phyloP scores from a whole-genome alignment of 2,797 vertebrate species.

The Chromobotia macracanthus region DNA sequence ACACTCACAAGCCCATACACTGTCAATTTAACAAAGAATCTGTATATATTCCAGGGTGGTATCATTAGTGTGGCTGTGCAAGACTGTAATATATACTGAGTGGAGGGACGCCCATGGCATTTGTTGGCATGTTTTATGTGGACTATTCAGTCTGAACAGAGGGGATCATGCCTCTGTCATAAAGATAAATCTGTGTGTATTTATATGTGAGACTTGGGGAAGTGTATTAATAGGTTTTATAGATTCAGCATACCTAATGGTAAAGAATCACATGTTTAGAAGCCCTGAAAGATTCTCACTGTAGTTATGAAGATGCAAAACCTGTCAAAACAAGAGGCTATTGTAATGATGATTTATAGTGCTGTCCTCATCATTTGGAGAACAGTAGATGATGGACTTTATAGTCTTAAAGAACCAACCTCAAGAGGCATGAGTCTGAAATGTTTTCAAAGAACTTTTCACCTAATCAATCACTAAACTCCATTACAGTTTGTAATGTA shows the following conservation, averaged over 20 bases:
- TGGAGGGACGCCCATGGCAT: slow-evolving; percentile 29
- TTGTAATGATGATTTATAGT: slow-evolving; percentile 44
- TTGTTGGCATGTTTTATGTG: slow-evolving; percentile 8
- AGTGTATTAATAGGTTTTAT: not conserved
- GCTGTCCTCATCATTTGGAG: slow-evolving; percentile 33
- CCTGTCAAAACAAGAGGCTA: slow-evolving; percentile 34
- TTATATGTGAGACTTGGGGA: not conserved
- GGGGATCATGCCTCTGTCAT: slow-evolving; percentile 7
- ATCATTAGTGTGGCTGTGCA: slow-evolving; percentile 10
- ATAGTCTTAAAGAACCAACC: slow-evolving; percentile 14
- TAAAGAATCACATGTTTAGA: not conserved
- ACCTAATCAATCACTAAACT: slow-evolving; percentile 16
- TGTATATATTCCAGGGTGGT: not conserved
- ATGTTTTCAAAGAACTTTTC: slow-evolving; percentile 12
- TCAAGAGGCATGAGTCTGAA: slow-evolving; percentile 24
- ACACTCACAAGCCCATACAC: slow-evolving; percentile 26
- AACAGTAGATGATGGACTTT: slow-evolving; percentile 39
- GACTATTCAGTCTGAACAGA: slow-evolving; percentile 24
- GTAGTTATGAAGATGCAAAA: slow-evolving; percentile 42
- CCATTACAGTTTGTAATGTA: slow-evolving; percentile 28
- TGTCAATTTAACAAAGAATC: slow-evolving; percentile 20
- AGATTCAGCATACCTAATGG: not conserved
- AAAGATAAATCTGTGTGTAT: slow-evolving; percentile 17
- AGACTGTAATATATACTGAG: slow-evolving; percentile 17
- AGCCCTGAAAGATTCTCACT: not conserved